Percentiles rank a stretch among this genome's conserved stretches.
Conservation (phyloP, 2,797 vertebrate species). For the Holocentrus rufus region DNA sequence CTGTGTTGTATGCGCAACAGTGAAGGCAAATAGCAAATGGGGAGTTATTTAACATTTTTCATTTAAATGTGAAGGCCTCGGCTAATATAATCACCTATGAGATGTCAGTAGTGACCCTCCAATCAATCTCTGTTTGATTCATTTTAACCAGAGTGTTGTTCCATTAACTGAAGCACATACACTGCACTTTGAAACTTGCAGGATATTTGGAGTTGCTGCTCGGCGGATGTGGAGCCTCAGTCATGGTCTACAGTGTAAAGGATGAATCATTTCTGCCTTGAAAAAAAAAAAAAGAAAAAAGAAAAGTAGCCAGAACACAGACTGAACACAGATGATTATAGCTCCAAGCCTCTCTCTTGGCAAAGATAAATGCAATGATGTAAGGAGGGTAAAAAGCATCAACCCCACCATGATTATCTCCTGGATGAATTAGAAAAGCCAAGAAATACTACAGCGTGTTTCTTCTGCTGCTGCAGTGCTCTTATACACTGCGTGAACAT, state of each 20-base stretch:
- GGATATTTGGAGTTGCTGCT: conserved; percentile 45
- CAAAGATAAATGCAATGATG: too few species aligned
- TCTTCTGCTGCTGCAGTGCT: too few species aligned
- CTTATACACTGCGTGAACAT: too few species aligned
- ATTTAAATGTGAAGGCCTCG: conserved; percentile 82
- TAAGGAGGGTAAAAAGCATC: too few species aligned
- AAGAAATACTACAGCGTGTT: too few species aligned
- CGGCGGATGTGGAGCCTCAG: conserved; percentile 49
- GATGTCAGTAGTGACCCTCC: conserved; percentile 73
- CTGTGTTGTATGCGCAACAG: conserved; percentile 69
- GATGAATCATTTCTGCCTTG: not conserved
- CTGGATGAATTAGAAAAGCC: too few species aligned
- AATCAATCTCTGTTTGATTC: conserved; percentile 77
- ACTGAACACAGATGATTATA: not conserved
- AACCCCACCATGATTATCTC: too few species aligned
- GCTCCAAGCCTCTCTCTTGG: not conserved
- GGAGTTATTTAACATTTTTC: conserved; percentile 80
- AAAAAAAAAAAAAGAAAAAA: not conserved
- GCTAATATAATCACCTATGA: conserved; percentile 78
- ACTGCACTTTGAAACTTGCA: conserved; percentile 49
- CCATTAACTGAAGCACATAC: conserved; percentile 70
- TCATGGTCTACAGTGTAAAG: conserved; percentile 18
- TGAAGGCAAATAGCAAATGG: conserved; percentile 83
- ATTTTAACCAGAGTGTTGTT: conserved; percentile 72
- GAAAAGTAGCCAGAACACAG: too few species aligned